Evolutionary conservation across 2,797 vertebrate genomes (phyloP).

Genomic region (Hylomyscus alleni): DNA sequence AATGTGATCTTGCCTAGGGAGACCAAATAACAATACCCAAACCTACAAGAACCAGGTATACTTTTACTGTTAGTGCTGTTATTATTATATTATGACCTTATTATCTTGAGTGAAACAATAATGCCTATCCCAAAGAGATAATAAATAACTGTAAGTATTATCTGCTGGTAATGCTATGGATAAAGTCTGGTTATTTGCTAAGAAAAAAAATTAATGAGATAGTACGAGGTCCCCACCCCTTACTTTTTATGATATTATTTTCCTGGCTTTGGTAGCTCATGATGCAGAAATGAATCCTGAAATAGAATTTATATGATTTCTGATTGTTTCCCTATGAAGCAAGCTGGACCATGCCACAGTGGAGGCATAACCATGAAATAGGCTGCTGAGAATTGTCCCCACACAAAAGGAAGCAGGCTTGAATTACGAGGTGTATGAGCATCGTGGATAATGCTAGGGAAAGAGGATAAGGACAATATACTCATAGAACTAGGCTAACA

Average conservation of each 20-base stretch:
- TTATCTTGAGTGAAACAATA: slow-evolving; percentile 36
- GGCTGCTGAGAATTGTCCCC: background rate
- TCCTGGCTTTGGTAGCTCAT: background rate
- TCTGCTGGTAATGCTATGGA: background rate
- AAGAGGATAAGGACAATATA: background rate
- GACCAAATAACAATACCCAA: background rate
- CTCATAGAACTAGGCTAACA: background rate
- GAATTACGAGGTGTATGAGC: background rate
- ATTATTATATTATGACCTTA: slow-evolving; percentile 39
- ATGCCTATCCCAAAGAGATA: background rate
- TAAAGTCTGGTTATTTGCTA: background rate
- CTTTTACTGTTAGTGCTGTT: background rate
- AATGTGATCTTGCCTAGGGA: background rate
- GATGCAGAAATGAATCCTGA: background rate
- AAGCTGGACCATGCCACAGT: no score
- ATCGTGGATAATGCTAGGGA: background rate
- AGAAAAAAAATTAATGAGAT: slow-evolving; percentile 3
- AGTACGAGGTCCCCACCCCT: background rate
- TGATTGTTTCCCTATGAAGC: background rate
- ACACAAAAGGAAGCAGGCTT: background rate
- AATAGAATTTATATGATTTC: background rate
- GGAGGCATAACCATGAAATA: background rate
- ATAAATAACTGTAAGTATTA: background rate
- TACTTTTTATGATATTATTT: background rate
- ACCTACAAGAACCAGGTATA: background rate